Conservation (phyloP, 2,888 invertebrate genomes). For the Agriopis marginaria region DNA sequence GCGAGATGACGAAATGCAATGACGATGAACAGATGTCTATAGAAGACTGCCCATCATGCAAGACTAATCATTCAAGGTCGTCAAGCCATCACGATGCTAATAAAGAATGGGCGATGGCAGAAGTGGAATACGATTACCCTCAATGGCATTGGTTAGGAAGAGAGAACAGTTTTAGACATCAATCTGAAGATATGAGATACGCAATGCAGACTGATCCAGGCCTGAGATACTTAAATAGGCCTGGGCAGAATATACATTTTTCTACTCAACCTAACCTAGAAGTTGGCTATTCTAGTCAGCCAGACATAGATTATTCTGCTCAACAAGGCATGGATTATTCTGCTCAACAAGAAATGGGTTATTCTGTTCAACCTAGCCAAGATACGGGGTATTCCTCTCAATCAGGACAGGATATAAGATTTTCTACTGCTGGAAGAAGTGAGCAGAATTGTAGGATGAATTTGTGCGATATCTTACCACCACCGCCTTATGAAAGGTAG, state of each 20-base stretch:
- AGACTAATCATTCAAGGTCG: conserved; percentile 78
- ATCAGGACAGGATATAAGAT: conserved; percentile 57
- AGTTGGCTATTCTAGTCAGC: conserved; percentile 14
- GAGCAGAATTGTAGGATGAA: conserved; percentile 82
- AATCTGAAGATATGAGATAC: conserved; percentile 59
- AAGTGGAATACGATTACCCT: conserved; percentile 82
- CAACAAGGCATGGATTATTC: conserved; percentile 9
- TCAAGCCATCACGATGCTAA: conserved; percentile 79
- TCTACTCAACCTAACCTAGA: conserved; percentile 18
- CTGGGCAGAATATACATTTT: conserved; percentile 14
- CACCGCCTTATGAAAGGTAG: conserved; percentile 82
- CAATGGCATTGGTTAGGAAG: conserved; percentile 83
- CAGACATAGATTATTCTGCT: conserved; percentile 12
- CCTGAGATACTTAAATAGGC: conserved; percentile 10
- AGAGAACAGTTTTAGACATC: conserved; percentile 79
- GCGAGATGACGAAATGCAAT: conserved; percentile 83
- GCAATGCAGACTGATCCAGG: conserved; percentile 11
- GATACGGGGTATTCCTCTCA: conserved; percentile 24
- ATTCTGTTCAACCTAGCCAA: conserved; percentile 16
- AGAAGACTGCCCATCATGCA: conserved; percentile 81
- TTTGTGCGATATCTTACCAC: conserved; percentile 79
- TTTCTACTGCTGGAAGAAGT: conserved; percentile 68
- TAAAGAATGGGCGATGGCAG: conserved; percentile 80
- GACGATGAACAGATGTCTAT: conserved; percentile 76
- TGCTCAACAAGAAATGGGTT: conserved; percentile 5